Evolutionary conservation across 2,113 vertebrate species (phyloP).

Genomic region (Thalassarche chlororhynchos): DNA sequence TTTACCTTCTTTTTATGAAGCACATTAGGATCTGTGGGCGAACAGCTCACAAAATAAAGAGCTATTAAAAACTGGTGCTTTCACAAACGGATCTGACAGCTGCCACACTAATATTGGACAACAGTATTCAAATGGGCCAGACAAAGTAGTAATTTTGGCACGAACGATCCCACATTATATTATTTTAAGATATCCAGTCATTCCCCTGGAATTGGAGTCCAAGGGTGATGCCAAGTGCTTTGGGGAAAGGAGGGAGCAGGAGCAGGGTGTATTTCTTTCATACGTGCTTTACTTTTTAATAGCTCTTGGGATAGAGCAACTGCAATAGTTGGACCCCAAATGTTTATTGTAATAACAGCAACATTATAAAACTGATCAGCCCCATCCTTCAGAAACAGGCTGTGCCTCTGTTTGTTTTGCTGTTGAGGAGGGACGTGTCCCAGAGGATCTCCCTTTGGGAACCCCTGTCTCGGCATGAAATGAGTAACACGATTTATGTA

Average conservation of each 20-base stretch:
- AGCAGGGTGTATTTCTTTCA: slow-evolving; percentile 19
- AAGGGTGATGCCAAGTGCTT: background rate
- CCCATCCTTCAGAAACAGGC: slow-evolving; percentile 46
- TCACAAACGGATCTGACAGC: background rate
- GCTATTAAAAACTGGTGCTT: background rate
- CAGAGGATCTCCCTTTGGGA: slow-evolving; percentile 72
- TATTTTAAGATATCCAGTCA: background rate
- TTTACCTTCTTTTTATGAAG: background rate
- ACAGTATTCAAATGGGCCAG: background rate
- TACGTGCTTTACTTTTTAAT: background rate
- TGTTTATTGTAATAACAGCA: slow-evolving; percentile 64
- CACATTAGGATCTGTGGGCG: background rate
- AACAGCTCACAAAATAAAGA: background rate
- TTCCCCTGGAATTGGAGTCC: background rate
- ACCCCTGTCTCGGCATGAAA: slow-evolving; percentile 74
- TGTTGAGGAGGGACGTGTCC: slow-evolving; percentile 60
- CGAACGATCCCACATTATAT: background rate
- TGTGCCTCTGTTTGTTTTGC: slow-evolving; percentile 63
- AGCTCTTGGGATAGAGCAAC: slow-evolving; percentile 45
- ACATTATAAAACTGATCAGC: slow-evolving; percentile 62
- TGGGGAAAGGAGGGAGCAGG: background rate
- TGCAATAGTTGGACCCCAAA: slow-evolving; percentile 23
- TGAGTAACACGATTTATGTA: slow-evolving; percentile 56
- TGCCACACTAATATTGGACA: background rate
- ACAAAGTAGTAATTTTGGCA: background rate